These are phyloP conservation scores for Poeciliopsis infans DNA, from an alignment of 2,797 vertebrate genomes.

Conservation along the genomic window DNA sequence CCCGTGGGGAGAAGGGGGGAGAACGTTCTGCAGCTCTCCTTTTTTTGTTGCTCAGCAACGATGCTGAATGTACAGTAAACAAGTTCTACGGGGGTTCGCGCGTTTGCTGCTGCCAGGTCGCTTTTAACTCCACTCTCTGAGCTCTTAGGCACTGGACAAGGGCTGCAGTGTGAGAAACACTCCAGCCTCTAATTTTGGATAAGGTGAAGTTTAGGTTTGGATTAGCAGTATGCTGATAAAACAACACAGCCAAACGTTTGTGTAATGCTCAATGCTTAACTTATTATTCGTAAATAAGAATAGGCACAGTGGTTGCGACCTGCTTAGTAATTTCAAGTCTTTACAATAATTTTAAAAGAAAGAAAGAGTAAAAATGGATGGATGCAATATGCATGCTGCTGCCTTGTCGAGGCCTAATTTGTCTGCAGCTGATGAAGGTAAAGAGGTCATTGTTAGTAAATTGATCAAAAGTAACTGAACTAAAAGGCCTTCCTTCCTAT, in stretches of 20 bases:
- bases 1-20: neutral
- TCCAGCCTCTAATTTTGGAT: slow-evolving; percentile 60
- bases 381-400: neutral
- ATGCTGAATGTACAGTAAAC: slow-evolving; percentile 44
- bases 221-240: slow-evolving; percentile 10
- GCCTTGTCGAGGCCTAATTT: neutral
- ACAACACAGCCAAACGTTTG: neutral
- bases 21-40: slow-evolving; percentile 7
- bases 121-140: slow-evolving; percentile 57
- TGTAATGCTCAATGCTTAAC: neutral
- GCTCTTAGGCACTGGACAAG: slow-evolving; percentile 30
- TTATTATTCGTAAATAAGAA: neutral
- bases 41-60: slow-evolving; percentile 51
- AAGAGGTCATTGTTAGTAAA: neutral
- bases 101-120: slow-evolving; percentile 24
- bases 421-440: neutral
- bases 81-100: slow-evolving; percentile 35
- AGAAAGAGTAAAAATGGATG: too few relatives aligned
- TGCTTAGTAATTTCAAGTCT: neutral
- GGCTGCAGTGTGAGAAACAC: slow-evolving; percentile 51
- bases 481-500: neutral
- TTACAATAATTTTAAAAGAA: neutral
- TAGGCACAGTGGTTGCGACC: neutral
- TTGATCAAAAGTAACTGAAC: neutral
- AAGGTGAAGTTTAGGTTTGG: slow-evolving; percentile 35